Percentiles rank a stretch among this genome's conserved stretches.
Evolutionary conservation across 2,888 invertebrate species (phyloP).

Genomic region (Podotricha telesiphe): DNA sequence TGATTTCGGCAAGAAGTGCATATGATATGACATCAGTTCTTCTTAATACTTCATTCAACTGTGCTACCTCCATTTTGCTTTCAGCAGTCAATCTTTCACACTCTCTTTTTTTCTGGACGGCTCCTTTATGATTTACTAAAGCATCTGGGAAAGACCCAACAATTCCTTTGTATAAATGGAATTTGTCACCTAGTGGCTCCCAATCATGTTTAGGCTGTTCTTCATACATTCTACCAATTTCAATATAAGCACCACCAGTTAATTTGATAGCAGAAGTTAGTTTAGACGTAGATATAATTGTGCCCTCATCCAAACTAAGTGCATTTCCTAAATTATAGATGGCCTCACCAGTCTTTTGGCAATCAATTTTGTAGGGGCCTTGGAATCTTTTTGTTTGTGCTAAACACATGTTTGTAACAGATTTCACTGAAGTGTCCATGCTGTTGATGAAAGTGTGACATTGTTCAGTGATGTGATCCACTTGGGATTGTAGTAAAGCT

Average conservation of each 20-base stretch:
- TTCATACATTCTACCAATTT: conserved; percentile 94
- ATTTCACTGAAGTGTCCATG: conserved; percentile 94
- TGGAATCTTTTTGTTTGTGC: conserved; percentile 95
- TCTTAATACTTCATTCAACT: conserved; percentile 90
- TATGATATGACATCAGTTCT: conserved; percentile 96
- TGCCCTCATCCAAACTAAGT: conserved; percentile 90
- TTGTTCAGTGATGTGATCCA: conserved; percentile 92
- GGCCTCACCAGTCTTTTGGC: conserved; percentile 94
- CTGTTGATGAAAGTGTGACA: conserved; percentile 91
- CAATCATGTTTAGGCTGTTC: conserved; percentile 95
- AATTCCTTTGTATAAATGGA: conserved; percentile 97
- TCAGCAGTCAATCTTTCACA: conserved; percentile 91
- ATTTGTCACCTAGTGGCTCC: conserved; percentile 94
- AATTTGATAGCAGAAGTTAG: conserved; percentile 92
- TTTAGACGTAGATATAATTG: conserved; percentile 85
- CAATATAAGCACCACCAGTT: conserved; percentile 94
- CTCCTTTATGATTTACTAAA: conserved; percentile 93
- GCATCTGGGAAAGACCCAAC: conserved; percentile 95
- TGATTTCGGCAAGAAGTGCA: conserved; percentile 96
- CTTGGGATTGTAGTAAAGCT: conserved; percentile 87
- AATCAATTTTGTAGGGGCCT: conserved; percentile 94
- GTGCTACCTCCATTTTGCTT: conserved; percentile 91
- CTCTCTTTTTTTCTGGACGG: conserved; percentile 94
- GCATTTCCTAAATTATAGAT: conserved; percentile 93
- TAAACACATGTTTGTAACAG: conserved; percentile 89